phyloP scores from a whole-genome alignment of 2,888 invertebrate genomes.

The Amblyjoppa proteus region DNA sequence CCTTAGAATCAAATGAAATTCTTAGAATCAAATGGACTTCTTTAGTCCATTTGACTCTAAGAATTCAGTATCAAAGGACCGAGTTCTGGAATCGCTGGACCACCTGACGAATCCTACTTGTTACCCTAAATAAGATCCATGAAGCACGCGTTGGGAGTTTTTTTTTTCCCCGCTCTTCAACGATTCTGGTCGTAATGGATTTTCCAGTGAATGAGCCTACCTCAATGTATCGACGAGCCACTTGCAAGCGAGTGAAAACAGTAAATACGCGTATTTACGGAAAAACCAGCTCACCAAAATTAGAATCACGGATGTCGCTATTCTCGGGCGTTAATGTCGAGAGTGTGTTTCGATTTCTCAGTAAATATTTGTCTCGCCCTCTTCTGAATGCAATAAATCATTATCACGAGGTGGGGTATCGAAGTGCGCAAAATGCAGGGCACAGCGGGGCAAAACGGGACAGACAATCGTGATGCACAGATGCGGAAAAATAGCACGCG shows the following conservation, averaged over 20 bases:
- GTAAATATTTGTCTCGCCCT: constrained; percentile 4
- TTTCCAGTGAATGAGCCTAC: constrained; percentile 62
- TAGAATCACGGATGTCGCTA: constrained; percentile 42
- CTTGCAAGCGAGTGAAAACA: background rate
- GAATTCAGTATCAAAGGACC: background rate
- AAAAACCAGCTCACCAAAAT: constrained; percentile 28
- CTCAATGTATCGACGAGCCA: constrained; percentile 35
- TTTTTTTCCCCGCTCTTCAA: constrained; percentile 29
- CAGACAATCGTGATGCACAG: too few relatives aligned
- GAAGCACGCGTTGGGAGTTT: background rate
- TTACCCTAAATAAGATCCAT: background rate
- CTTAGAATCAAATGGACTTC: too few relatives aligned
- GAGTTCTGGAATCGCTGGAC: background rate
- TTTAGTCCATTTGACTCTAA: background rate
- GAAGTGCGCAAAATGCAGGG: background rate
- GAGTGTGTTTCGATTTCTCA: constrained; percentile 12
- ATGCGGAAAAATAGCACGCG: too few relatives aligned
- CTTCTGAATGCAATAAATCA: background rate
- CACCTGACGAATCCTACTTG: background rate
- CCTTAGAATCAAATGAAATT: too few relatives aligned
- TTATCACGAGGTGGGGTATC: too few relatives aligned
- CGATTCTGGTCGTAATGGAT: constrained; percentile 14
- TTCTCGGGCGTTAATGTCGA: constrained; percentile 33
- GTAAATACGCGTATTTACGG: background rate
- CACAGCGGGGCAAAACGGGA: too few relatives aligned